Conservation (phyloP, 2,888 invertebrate genomes). For the Alloscopus bannaensis region DNA sequence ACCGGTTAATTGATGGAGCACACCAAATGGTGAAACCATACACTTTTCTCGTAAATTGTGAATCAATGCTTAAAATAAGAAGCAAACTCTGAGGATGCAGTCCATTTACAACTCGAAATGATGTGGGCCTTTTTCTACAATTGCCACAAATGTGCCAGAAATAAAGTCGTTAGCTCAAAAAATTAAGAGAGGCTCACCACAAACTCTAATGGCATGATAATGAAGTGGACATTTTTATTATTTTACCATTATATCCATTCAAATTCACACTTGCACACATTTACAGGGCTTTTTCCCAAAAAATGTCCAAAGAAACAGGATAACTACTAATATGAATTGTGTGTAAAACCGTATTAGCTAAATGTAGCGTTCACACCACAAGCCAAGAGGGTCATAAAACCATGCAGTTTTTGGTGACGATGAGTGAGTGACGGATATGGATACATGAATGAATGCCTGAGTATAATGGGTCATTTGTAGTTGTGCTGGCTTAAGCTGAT, state of each 20-base stretch:
- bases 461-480: conserved; percentile 53
- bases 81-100: no score
- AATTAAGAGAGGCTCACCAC: no score
- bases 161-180: conserved; percentile 33
- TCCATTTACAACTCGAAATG: no score
- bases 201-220: conserved; percentile 30
- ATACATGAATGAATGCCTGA: conserved; percentile 21
- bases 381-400: conserved; percentile 16
- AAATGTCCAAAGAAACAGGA: conserved; percentile 4
- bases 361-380: conserved; percentile 38
- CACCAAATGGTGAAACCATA: no score
- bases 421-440: conserved; percentile 17
- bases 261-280: conserved; percentile 52
- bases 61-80: neutral
- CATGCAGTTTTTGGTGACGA: neutral
- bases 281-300: no score
- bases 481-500: conserved; percentile 37
- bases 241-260: conserved; percentile 8
- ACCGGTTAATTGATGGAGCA: conserved; percentile 18
- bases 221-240: conserved; percentile 46
- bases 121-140: conserved; percentile 15
- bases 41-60: no score
- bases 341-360: conserved; percentile 29
- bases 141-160: conserved; percentile 19
- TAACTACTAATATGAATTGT: neutral